A percentile compares a stretch with the other conserved stretches of the same genome.
Evolutionary conservation across 2,797 vertebrate species (phyloP).

Genomic region (Glossophaga mutica): DNA sequence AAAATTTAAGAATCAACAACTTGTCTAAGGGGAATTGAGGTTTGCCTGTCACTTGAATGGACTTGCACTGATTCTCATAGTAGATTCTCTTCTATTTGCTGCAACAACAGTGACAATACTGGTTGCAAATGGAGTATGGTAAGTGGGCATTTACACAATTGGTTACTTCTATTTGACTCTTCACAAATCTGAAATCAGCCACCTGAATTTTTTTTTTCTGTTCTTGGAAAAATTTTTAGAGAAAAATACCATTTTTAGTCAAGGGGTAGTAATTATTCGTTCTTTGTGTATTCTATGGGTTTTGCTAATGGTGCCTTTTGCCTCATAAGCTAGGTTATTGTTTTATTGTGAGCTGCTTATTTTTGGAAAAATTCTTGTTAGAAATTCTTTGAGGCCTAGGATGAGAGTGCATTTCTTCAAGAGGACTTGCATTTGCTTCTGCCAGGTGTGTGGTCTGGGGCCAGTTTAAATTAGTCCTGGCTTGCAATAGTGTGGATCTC

Average conservation of each 20-base stretch:
- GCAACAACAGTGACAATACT: not conserved
- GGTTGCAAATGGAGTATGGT: not conserved
- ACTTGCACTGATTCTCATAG: not conserved
- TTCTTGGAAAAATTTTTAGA: not conserved
- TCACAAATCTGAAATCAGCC: not conserved
- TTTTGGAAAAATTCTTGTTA: not conserved
- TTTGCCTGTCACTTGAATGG: not conserved
- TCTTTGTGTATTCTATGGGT: not conserved
- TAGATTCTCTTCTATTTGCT: not conserved
- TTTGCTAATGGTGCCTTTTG: not conserved
- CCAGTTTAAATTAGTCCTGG: not conserved
- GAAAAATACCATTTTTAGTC: not conserved
- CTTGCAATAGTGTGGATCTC: not conserved
- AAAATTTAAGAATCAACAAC: not conserved
- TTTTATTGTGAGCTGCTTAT: not conserved
- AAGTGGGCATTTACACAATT: not conserved
- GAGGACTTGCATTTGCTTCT: not conserved
- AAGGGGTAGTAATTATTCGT: not conserved
- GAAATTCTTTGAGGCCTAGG: not conserved
- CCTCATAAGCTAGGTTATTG: not conserved
- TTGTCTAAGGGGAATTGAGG: not conserved
- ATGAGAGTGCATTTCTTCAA: not conserved
- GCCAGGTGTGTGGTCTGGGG: not conserved
- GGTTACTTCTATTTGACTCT: not conserved
- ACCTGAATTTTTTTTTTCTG: not conserved